Percentiles rank a stretch among this genome's conserved stretches.
phyloP scores from a whole-genome alignment of 2,888 invertebrate species.

The Leptinotarsa juncta region DNA sequence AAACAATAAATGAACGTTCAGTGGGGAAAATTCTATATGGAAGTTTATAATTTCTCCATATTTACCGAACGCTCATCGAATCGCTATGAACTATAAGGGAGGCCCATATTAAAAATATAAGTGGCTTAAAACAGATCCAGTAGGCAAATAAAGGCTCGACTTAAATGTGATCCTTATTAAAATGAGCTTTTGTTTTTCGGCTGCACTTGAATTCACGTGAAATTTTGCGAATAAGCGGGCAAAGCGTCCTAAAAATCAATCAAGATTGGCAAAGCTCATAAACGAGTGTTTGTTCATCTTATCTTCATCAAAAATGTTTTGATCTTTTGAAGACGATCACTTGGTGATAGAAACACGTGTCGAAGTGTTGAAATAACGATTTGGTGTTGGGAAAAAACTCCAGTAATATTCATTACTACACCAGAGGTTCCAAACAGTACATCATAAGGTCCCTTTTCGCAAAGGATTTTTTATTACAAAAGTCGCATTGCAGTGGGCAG shows the following conservation, averaged over 20 bases:
- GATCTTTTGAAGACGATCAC: no score
- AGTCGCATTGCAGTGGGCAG: no score
- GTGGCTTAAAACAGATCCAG: slow-evolving; percentile 64
- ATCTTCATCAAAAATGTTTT: no score
- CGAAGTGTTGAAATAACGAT: no score
- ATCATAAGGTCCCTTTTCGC: no score
- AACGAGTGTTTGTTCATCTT: no score
- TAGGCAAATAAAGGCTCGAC: slow-evolving; percentile 64
- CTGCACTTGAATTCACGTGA: slow-evolving; percentile 56
- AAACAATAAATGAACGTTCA: slow-evolving; percentile 22
- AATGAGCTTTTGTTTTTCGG: slow-evolving; percentile 64
- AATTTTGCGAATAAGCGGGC: slow-evolving; percentile 39
- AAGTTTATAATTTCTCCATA: slow-evolving; percentile 46
- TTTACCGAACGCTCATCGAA: slow-evolving; percentile 52
- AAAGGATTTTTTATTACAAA: no score
- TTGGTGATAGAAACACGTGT: no score
- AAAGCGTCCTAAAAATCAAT: slow-evolving; percentile 31
- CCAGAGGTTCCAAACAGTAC: no score
- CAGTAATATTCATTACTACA: no score
- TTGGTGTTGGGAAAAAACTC: no score
- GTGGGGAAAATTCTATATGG: slow-evolving; percentile 17
- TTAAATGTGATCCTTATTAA: slow-evolving; percentile 65
- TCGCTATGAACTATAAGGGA: slow-evolving; percentile 52
- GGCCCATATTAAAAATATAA: slow-evolving; percentile 64
- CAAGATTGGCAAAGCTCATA: no score